Conservation (phyloP, 2,888 invertebrate species). For the Physocephala rufipes region DNA sequence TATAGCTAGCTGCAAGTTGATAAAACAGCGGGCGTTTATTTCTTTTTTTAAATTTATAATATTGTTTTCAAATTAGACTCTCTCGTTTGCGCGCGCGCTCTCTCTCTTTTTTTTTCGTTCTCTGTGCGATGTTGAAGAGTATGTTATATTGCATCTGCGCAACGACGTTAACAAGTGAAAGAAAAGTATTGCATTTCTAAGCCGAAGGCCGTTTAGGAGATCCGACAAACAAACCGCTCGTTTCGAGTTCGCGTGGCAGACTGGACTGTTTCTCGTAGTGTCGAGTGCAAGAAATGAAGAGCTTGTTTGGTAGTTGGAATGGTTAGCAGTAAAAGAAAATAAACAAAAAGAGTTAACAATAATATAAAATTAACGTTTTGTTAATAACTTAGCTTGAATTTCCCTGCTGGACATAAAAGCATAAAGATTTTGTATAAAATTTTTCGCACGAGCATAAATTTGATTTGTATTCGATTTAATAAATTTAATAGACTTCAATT, state of each 20-base stretch:
- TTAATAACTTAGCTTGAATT: neutral
- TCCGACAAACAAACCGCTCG: conserved; percentile 27
- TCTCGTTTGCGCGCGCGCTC: too few species aligned
- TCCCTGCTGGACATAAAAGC: neutral
- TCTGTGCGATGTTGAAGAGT: too few species aligned
- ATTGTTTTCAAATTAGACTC: too few species aligned
- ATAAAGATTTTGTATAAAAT: too few species aligned
- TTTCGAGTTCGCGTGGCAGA: conserved; percentile 33
- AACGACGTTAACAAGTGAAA: neutral
- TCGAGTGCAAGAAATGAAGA: conserved; percentile 28
- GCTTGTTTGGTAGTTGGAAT: conserved; percentile 17
- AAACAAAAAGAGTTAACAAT: conserved; percentile 12
- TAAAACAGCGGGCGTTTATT: conserved; percentile 3
- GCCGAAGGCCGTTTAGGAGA: neutral
- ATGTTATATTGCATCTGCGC: too few species aligned
- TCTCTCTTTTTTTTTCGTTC: neutral
- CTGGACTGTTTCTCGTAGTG: conserved; percentile 26
- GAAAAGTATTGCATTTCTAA: neutral
- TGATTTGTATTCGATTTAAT: too few species aligned
- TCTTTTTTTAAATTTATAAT: neutral
- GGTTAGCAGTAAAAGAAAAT: conserved; percentile 10
- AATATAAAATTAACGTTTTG: neutral
- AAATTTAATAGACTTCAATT: too few species aligned
- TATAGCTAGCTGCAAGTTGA: neutral
- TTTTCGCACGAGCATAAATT: too few species aligned